Percentiles rank a stretch among this genome's conserved stretches.
Evolutionary conservation across 2,888 invertebrate species (phyloP).

Genomic region (Cheiracanthium punctorium): DNA sequence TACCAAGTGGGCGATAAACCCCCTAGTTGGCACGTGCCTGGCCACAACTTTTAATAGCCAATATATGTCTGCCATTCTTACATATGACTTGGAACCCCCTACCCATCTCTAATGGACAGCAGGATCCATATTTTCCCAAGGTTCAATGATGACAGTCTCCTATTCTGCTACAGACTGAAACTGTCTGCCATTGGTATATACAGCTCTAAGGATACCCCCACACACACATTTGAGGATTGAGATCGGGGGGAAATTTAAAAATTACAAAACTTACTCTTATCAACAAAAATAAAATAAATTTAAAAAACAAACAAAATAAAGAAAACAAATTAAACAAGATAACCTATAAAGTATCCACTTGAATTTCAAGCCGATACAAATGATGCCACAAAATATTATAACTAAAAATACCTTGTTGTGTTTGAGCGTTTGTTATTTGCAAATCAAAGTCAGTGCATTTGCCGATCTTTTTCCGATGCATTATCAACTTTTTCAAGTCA

Average conservation of each 20-base stretch:
- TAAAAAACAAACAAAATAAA: too few species aligned
- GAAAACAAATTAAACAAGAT: too few species aligned
- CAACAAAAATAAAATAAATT: too few species aligned
- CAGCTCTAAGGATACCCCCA: too few species aligned
- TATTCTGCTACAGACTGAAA: too few species aligned
- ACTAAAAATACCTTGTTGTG: slow-evolving; percentile 91
- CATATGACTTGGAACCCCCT: not conserved
- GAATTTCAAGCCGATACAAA: too few species aligned
- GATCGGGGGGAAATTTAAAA: not conserved
- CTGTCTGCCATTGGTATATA: not conserved
- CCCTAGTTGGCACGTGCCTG: too few species aligned
- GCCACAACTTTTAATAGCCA: not conserved
- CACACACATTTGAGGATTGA: not conserved
- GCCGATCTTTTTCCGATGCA: slow-evolving; percentile 95
- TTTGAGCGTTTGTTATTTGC: slow-evolving; percentile 96
- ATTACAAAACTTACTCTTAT: too few species aligned
- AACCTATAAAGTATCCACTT: too few species aligned
- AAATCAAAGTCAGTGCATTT: slow-evolving; percentile 96
- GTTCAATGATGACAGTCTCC: too few species aligned
- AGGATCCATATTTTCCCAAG: not conserved
- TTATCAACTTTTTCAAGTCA: slow-evolving; percentile 95
- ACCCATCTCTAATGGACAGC: not conserved
- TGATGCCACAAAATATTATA: too few species aligned
- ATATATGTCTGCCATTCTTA: not conserved
- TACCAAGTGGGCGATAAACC: too few species aligned